phyloP scores from a whole-genome alignment of 2,888 invertebrate species.

The Therioaphis trifolii region DNA sequence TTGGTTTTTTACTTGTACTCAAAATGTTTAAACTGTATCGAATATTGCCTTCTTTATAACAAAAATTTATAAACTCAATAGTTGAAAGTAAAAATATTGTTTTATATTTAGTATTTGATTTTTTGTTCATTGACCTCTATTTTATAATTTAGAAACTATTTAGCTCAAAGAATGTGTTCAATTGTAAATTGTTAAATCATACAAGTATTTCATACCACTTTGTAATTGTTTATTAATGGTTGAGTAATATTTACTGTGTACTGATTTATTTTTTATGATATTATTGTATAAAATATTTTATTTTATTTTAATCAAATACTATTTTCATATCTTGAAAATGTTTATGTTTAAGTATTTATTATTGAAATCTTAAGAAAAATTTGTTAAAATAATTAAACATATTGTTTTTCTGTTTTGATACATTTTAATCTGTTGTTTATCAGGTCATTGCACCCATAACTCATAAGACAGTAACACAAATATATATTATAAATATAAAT shows the following conservation, averaged over 20 bases:
- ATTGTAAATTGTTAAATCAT: background rate
- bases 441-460: no score
- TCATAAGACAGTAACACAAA: no score
- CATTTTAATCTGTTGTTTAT: background rate
- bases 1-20: no score
- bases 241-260: no score
- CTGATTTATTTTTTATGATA: no score
- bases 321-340: background rate
- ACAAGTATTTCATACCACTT: background rate
- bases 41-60: no score
- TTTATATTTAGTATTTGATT: background rate
- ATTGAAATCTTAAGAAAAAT: background rate
- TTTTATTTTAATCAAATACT: background rate
- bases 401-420: background rate
- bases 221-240: background rate
- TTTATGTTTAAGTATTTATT: background rate
- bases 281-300: background rate
- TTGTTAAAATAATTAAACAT: background rate
- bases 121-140: background rate
- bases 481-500: no score
- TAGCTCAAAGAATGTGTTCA: slow-evolving; percentile 3
- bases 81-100: background rate
- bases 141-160: background rate
- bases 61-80: background rate
- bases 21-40: no score